phyloP scores from a whole-genome alignment of 2,797 vertebrate genomes.

The Myotis vivesi region DNA sequence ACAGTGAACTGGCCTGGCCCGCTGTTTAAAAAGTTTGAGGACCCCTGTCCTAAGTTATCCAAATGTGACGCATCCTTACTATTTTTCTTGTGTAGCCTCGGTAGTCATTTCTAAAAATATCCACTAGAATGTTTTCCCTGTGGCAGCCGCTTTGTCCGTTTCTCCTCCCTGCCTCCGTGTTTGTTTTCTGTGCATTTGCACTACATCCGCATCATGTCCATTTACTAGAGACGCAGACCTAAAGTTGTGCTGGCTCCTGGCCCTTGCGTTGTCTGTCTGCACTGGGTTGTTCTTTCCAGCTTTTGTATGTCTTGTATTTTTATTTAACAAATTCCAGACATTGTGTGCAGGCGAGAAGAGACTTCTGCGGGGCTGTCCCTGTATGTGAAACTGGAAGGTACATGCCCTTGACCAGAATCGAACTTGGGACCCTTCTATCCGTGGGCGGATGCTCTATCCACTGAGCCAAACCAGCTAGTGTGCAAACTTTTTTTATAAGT shows the following conservation, averaged over 20 bases:
- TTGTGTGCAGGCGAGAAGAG: neutral
- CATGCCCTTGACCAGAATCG: too few relatives aligned
- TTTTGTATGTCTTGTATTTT: neutral
- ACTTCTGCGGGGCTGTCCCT: neutral
- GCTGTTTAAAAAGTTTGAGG: too few relatives aligned
- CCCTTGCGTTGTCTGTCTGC: neutral
- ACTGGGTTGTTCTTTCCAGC: neutral
- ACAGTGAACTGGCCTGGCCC: too few relatives aligned
- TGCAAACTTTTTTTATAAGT: neutral
- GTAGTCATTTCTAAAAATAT: neutral
- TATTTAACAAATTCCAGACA: neutral
- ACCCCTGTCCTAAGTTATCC: neutral
- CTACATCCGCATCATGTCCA: fast-evolving
- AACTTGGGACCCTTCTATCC: too few relatives aligned
- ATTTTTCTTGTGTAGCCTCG: neutral
- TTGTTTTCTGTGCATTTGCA: neutral
- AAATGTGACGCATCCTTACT: neutral
- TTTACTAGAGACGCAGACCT: neutral
- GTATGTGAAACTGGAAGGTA: too few relatives aligned
- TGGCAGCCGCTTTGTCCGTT: neutral
- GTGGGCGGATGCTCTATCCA: too few relatives aligned
- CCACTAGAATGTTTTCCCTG: neutral
- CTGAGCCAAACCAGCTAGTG: too few relatives aligned
- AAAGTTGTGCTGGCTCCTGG: neutral
- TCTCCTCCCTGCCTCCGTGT: neutral